Evolutionary conservation across 2,113 vertebrate genomes (phyloP), one percentile per base, ranked within the genome.

Genomic region (Apeltes quadracus): DNA sequence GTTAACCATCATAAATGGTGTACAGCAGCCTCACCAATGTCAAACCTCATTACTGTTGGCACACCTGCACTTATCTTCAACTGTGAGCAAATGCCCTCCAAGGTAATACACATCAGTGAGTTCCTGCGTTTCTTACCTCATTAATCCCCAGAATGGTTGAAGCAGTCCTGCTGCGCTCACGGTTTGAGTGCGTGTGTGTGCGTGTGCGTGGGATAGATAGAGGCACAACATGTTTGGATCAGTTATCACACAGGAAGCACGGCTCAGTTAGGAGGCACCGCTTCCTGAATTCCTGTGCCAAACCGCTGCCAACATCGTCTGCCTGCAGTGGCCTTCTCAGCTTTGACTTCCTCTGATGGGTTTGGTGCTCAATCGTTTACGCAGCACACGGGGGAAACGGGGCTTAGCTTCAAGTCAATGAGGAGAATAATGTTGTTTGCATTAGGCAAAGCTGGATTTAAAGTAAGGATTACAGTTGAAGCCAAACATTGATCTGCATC

Each of bases 181-280:
- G 22, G 15, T 27, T 55, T 12, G 41, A 54, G 25, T 32, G 43
- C 44, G 53, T 59, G 23, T 29, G 41, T 48, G 57, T 27, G 27
- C 23, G 32, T 46, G n/a, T 27, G 23, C 29, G 44, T 20, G 53
- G 54, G 69, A 43, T 72, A 51, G 32, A 76, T 23, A 43, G 72
- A 85, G 43, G 53, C 75, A 48, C 74, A 75, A 48, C 74, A 70
- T 87, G 84, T 86, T 78, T 72, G 69, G 78, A 85, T 88, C 84
- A 81, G 81, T 90, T 93, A 93, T 93, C 92, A 90, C 71, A 84
- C 90, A 93, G 92, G 92, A 92, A 91, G 87, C 92, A 92, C 85
- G 78, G 87, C 87, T 84, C 86, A 84, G 87, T 86, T 83, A 88
- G 83, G 82, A 87, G 87, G 86, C 83, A 72, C 83, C 77, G 36